Evolutionary conservation across 2,797 vertebrate species (phyloP), one percentile per base, ranked within the genome.

Genomic region (Remorina albescens): DNA sequence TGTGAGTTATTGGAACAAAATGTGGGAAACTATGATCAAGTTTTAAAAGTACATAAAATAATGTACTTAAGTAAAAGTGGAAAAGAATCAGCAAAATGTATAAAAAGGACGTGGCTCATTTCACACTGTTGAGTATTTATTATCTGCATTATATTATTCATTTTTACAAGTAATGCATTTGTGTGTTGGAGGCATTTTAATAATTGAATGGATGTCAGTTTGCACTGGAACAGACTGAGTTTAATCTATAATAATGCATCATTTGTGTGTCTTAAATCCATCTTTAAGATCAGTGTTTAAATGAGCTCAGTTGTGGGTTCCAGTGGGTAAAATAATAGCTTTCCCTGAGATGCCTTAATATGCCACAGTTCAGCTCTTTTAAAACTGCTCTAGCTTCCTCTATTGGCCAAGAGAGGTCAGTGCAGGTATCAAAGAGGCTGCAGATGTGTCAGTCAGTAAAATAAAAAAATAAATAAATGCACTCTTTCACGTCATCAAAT

Each of bases 401-500:
- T 85, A n/a, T 77, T 81, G 90, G 74, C 10, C 11, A 19, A 0
- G 0, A 46, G n/a, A 2, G 2, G 36, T 9, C 46, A 54, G 21
- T 82, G n/a, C 70, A 81, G 11, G 32, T 18, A 26, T 15, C n/a
- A n/a, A n/a, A n/a, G 32, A 39, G 13, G n/a, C 34, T 47, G 16
- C 2, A 56, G 15, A 55, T 11, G 10, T 19, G 6, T 15, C 28
- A 1, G 11, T n/a, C n/a, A n/a, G n/a, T n/a, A n/a, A n/a, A n/a
- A n/a, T n/a, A n/a, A n/a, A 74, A 7, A 70, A 36, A 18, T 21
- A 39, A 36, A 46, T 25, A 12, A 42, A 1, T 28, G 32, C n/a
- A 44, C 0, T 1, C 1, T 44, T 53, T 26, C 67, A 75, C 67
- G 80, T 85, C 59, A 88, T 84, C 44, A 62, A 55, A 13, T 85